phyloP scores from a whole-genome alignment of 2,888 invertebrate species.

The Drosophila subquinaria region DNA sequence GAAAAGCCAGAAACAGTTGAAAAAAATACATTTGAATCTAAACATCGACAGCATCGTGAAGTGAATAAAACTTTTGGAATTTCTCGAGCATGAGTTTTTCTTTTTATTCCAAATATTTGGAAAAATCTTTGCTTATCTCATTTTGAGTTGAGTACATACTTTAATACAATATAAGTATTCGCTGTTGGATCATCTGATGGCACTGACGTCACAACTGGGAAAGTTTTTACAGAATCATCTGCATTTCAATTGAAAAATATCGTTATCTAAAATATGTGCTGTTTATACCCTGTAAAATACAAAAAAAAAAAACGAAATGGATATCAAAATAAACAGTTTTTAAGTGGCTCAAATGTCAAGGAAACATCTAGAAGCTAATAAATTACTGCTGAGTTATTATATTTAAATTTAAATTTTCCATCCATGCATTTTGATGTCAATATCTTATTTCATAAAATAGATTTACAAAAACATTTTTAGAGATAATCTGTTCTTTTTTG shows the following conservation, averaged over 20 bases:
- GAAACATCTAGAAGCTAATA: neutral
- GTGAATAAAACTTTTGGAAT: conserved; percentile 75
- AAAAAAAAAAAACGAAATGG: neutral
- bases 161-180: neutral
- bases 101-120: conserved; percentile 11
- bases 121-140: conserved; percentile 26
- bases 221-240: conserved; percentile 7
- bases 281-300: neutral
- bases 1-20: conserved; percentile 1
- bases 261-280: neutral
- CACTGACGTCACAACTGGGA: conserved; percentile 35
- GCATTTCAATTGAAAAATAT: neutral
- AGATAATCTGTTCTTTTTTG: neutral
- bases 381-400: neutral
- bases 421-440: fast-evolving
- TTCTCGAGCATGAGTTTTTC: conserved; percentile 36
- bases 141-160: conserved; percentile 17
- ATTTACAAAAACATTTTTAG: neutral
- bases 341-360: neutral
- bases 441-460: neutral
- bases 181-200: conserved; percentile 17
- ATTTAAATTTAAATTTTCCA: neutral
- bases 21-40: conserved; percentile 38
- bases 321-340: neutral
- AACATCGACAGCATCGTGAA: conserved; percentile 31